phyloP scores from a whole-genome alignment of 2,888 invertebrate genomes.

The Oithona nana region DNA sequence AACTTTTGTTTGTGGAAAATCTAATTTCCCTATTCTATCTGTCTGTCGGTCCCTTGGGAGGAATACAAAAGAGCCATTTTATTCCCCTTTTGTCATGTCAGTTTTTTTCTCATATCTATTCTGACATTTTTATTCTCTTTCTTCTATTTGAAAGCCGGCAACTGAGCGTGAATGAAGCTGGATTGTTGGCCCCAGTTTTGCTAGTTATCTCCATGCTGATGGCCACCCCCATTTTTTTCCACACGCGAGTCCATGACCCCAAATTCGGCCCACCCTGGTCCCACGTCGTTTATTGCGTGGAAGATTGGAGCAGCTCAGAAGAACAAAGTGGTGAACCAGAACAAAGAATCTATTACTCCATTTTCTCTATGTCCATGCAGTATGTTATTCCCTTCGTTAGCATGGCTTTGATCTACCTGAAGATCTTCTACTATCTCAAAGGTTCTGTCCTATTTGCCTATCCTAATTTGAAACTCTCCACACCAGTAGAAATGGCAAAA shows the following conservation, averaged over 20 bases:
- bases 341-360: background rate
- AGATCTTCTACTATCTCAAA: background rate
- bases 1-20: too few species aligned
- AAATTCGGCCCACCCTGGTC: background rate
- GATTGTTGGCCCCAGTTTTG: background rate
- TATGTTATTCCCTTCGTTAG: background rate
- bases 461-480: too few species aligned
- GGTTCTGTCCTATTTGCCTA: too few species aligned
- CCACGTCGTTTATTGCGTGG: background rate
- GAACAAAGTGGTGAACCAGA: background rate
- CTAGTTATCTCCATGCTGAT: background rate
- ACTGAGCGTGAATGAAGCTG: background rate
- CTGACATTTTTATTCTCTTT: too few species aligned
- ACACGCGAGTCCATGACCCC: background rate
- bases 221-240: background rate
- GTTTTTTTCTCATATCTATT: too few species aligned
- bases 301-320: background rate
- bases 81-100: too few species aligned
- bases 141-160: background rate
- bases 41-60: too few species aligned
- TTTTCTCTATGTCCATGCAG: background rate
- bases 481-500: too few species aligned
- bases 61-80: too few species aligned
- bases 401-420: background rate
- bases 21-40: too few species aligned